A percentile compares a stretch with the other conserved stretches of the same genome.
Evolutionary conservation across 2,888 invertebrate species (phyloP).

Genomic region (Silvanus unidentatus): DNA sequence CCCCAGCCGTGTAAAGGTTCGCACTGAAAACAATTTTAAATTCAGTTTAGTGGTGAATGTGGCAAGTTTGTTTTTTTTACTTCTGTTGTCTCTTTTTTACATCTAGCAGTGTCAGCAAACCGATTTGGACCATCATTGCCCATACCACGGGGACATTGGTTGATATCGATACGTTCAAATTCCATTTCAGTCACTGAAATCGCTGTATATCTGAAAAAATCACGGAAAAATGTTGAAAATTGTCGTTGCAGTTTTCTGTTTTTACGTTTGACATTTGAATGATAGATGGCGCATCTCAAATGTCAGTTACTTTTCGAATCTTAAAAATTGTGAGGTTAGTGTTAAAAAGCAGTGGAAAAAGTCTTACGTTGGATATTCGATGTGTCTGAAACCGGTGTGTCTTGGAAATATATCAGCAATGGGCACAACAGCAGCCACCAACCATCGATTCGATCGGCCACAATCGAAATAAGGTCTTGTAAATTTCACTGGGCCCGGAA

Average conservation of each 20-base stretch:
- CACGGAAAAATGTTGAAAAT: no score
- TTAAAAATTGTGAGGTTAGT: no score
- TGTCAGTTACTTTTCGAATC: no score
- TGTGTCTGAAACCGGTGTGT: slow-evolving; percentile 86
- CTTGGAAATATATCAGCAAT: slow-evolving; percentile 93
- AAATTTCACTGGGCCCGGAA: slow-evolving; percentile 89
- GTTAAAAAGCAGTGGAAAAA: neutral
- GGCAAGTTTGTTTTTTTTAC: slow-evolving; percentile 42
- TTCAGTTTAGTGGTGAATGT: neutral
- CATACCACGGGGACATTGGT: slow-evolving; percentile 86
- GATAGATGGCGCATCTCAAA: no score
- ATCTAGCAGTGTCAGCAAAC: slow-evolving; percentile 84
- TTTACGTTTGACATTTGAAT: no score
- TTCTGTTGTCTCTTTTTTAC: slow-evolving; percentile 86
- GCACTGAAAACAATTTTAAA: slow-evolving; percentile 55
- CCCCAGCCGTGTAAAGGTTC: slow-evolving; percentile 96
- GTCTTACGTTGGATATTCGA: slow-evolving; percentile 86
- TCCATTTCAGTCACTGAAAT: slow-evolving; percentile 92
- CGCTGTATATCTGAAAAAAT: slow-evolving; percentile 70
- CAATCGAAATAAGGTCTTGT: slow-evolving; percentile 96
- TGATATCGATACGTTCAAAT: slow-evolving; percentile 93
- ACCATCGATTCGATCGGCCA: slow-evolving; percentile 91
- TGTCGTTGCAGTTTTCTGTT: neutral
- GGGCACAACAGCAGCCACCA: slow-evolving; percentile 88
- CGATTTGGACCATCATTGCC: slow-evolving; percentile 86